Evolutionary conservation across 2,113 vertebrate species (phyloP).

Genomic region (Gambusia holbrooki): DNA sequence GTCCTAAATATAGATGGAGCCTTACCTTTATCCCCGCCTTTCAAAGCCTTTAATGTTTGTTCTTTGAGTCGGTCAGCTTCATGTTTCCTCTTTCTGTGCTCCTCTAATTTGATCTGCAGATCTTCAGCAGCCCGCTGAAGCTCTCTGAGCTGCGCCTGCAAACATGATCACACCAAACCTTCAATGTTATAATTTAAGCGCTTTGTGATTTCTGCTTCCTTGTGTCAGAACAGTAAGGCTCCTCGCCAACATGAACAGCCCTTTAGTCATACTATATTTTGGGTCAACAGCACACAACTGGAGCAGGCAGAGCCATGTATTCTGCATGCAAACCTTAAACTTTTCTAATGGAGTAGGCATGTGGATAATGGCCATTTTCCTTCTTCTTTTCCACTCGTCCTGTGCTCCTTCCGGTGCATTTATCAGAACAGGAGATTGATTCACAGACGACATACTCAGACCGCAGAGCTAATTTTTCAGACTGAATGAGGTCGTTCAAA

Average conservation of each 20-base stretch:
- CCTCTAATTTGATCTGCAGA: slow-evolving; percentile 72
- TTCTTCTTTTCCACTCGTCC: background rate
- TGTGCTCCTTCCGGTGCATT: background rate
- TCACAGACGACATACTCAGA: background rate
- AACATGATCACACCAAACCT: background rate
- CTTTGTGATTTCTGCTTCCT: background rate
- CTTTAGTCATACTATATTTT: background rate
- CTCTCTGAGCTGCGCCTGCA: slow-evolving; percentile 72
- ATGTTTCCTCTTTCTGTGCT: slow-evolving; percentile 64
- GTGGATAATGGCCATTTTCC: background rate
- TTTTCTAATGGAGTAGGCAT: background rate
- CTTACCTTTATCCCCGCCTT: slow-evolving; percentile 48
- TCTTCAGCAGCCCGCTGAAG: slow-evolving; percentile 72
- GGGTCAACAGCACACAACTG: too few species aligned
- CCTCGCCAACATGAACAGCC: background rate
- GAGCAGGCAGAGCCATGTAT: background rate
- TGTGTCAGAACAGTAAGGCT: background rate
- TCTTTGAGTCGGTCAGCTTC: slow-evolving; percentile 65
- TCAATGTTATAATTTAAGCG: background rate
- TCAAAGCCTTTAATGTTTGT: slow-evolving; percentile 50
- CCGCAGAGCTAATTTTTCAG: background rate
- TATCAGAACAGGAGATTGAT: background rate
- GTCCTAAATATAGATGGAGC: slow-evolving; percentile 18
- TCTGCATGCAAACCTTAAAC: background rate
- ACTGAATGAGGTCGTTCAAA: background rate